Base-by-base conservation (phyloP, 2,797 vertebrate species). In the Nannoperca obscura region DNA sequence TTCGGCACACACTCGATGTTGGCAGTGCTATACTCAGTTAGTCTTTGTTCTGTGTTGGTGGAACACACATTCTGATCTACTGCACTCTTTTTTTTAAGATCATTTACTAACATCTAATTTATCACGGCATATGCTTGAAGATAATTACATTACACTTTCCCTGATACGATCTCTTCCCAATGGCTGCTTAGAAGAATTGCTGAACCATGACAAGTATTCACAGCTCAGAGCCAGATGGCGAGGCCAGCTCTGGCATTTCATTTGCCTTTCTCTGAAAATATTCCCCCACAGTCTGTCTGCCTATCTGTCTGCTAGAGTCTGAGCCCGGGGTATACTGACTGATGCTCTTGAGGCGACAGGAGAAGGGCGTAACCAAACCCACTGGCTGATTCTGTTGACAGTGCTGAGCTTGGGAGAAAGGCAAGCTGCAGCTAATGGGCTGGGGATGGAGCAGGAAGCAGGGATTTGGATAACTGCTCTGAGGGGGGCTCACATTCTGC, bases 401-500 rank as follows among this genome's bases (percentile, higher is more conserved):
- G 69, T 83, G 91, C 92, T 90, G 86, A 89, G 86, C 70, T 81
- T 27, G 44, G 80, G 63, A 86, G 90, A 91, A 90, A 91, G 84
- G 74, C 74, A 83, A 86, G 83, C 77, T 82, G 76, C 54, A 76
- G 86, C 82, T 86, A 86, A 92, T 72, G 85, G 88, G 76, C 71
- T 62, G 65, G 6, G 50, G 77, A 30, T 50, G 80, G 44, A 71
- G 77, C 84, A 92, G 91, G 90, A 89, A 89, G 89, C 82, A 53
- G 65, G 68, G 88, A 78, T 83, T 90, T 86, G 74, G 83, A 84
- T 90, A 76, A 50, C 20, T 55, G 72, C 86, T 84, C 90, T 27
- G 64, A 82, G 76, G 84, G 80, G 81, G 81, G 83, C 87, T 94
- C 92, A 91, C 74, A 92, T 94, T 94, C 83, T 92, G 93, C 90